These are phyloP conservation scores for Lophius piscatorius DNA, from an alignment of 2,113 vertebrate genomes.

Conservation along the genomic window DNA sequence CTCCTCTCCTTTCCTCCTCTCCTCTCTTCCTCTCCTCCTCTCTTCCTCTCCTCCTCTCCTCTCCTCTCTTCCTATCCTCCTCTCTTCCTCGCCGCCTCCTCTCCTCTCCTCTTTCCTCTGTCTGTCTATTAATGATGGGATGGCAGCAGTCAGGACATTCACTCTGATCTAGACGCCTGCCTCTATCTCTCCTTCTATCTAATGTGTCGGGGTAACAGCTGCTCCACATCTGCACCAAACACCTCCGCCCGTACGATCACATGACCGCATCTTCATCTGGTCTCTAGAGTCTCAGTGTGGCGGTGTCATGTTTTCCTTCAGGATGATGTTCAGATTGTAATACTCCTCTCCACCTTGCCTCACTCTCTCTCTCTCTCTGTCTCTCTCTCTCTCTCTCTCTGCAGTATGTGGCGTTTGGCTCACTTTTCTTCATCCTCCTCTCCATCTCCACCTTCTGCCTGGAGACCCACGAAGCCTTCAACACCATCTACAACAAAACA, in stretches of 20 bases:
- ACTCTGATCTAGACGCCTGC: conserved; percentile 25
- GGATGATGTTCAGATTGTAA: neutral
- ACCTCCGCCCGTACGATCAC: conserved; percentile 40
- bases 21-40: conserved; percentile 25
- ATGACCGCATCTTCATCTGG: conserved; percentile 29
- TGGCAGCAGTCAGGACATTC: conserved; percentile 58
- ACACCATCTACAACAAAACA: conserved; percentile 92
- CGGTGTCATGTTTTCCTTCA: neutral
- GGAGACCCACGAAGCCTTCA: conserved; percentile 98
- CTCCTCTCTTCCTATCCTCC: conserved; percentile 18
- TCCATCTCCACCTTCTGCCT: conserved; percentile 99
- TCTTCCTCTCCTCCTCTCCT: too few species aligned
- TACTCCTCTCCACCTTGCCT: neutral
- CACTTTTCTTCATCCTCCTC: conserved; percentile 97
- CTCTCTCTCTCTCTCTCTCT: conserved; percentile 32
- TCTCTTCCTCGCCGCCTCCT: too few species aligned
- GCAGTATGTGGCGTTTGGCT: conserved; percentile 93
- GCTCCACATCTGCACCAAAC: conserved; percentile 49
- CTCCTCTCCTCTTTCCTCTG: too few species aligned
- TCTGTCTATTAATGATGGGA: conserved; percentile 20
- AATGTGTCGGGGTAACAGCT: conserved; percentile 39
- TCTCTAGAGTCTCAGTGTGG: neutral
- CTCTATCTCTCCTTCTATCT: neutral
- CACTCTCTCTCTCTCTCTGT: neutral
- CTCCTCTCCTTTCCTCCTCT: conserved; percentile 10